Evolutionary conservation across 2,888 invertebrate genomes (phyloP), one percentile per base, ranked within the genome.

Genomic region (Ectemnius continuus): DNA sequence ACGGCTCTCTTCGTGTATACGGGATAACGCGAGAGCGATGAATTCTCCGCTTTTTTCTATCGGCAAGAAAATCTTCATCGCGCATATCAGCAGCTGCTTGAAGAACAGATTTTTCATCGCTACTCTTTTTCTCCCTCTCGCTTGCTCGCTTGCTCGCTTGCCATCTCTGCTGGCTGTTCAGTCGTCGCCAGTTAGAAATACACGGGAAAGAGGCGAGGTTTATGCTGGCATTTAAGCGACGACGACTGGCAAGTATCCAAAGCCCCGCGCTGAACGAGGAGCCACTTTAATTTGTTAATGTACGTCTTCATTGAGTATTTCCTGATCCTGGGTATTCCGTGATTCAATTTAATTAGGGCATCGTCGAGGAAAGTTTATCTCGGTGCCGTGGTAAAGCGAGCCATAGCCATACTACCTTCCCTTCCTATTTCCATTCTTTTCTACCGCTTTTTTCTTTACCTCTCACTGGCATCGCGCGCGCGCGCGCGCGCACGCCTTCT

Each of bases 261-360:
- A 82, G 78, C 74, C 82, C 82, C 71, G 79, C 36, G 36, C 81
- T 84, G 84, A 84, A 84, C 85, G 81, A 80, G 72, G 48, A 83
- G 82, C 81, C 85, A 84, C 84, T 87, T 87, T 86, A 87, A 88
- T 88, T 87, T 86, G 86, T 87, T 87, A 88, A 88, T 86, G 85
- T 81, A 84, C 78, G 84, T 87, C 88, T 88, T 88, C 86, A 88
- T 88, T 86, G 88, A 84, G 75, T 87, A 87, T 87, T 88, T 88
- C 88, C 88, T 87, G 86, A 80, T 79, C 78, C 75, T 13, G 52
- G 80, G 70, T 73, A 86, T 87, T 88, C 85, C 87, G 85, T 87
- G 86, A 87, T 88, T 88, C 85, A 86, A 88, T 87, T 88, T 87
- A 87, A 88, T 88, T 87, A 87, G 81, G 84, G 84, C 81, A 80